Evolutionary conservation across 2,797 vertebrate genomes (phyloP), one percentile per base, ranked within the genome.

Genomic region (Sparus aurata): DNA sequence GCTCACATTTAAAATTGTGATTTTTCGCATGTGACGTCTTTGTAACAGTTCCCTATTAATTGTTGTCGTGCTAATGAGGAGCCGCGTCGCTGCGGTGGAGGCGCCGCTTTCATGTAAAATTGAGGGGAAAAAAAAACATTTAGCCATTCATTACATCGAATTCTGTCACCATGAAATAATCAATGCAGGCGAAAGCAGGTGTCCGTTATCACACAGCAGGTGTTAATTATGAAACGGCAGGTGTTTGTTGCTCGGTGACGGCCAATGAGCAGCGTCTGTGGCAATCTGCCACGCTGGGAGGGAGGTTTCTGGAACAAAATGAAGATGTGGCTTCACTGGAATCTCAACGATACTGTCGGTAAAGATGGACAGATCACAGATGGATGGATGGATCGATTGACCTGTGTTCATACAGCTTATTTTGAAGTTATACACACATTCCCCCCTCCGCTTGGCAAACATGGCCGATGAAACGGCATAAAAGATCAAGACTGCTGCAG

Each of bases 181-280:
- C 80, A 79, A 73, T 58, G 77, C 64, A 22, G 49, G 52, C 58
- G 22, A 77, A 81, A 87, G 78, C 91, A 91, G 86, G 85, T 89
- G 89, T 78, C 71, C 53, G 80, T 85, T 81, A 74, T 82, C 66
- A 30, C 80, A 55, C 79, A 85, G 83, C 91, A 91, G 89, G 85
- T 91, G 87, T 82, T 88, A 80, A 89, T 87, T 81, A 87, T 50
- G 17, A 69, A 82, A 70, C 57, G 60, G 84, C 85, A 91, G 90
- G 89, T 91, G 86, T 85, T 86, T 74, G 89, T 46, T 41, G 67
- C 83, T 78, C 58, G 1, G 64, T 64, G 82, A 72, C 68, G 41
- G 78, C 75, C 87, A 76, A 73, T 69, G 71, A 85, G 80, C 55
- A 59, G 74, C 15, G 45, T 79, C 34, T 50, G 58, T 68, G 69